phyloP scores from a whole-genome alignment of 2,113 vertebrate genomes.

The Zapornia atra region DNA sequence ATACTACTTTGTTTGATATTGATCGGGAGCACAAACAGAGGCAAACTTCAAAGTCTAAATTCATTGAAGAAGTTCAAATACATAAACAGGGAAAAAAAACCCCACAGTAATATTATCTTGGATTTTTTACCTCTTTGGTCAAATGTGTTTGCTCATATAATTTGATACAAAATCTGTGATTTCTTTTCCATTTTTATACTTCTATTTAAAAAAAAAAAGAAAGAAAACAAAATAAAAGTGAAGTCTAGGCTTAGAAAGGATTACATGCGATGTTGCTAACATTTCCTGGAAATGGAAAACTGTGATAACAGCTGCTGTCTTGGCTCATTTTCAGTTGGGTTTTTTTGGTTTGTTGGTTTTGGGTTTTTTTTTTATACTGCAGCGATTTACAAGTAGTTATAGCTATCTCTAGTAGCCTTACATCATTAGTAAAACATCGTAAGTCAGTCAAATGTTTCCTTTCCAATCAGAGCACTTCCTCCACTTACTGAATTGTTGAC shows the following conservation, averaged over 20 bases:
- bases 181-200: constrained; percentile 30
- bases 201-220: not conserved
- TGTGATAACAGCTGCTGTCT: constrained; percentile 17
- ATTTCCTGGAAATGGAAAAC: constrained; percentile 57
- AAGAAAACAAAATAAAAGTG: not conserved
- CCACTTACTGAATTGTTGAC: constrained; percentile 2
- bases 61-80: constrained; percentile 1
- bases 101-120: not conserved
- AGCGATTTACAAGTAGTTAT: constrained; percentile 11
- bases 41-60: constrained; percentile 23
- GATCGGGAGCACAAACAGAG: not conserved
- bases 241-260: constrained; percentile 7
- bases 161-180: not conserved
- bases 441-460: constrained; percentile 22
- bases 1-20: not conserved
- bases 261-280: constrained; percentile 45
- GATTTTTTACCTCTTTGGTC: not conserved
- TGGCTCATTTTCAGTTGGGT: constrained; percentile 28
- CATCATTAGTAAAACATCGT: not conserved
- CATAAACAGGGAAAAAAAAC: not conserved
- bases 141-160: not conserved
- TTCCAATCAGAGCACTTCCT: constrained; percentile 16
- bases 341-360: not conserved
- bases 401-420: constrained; percentile 34
- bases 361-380: not conserved